Base-by-base conservation (phyloP, 2,888 invertebrate genomes). In the Blastobasis adustella region DNA sequence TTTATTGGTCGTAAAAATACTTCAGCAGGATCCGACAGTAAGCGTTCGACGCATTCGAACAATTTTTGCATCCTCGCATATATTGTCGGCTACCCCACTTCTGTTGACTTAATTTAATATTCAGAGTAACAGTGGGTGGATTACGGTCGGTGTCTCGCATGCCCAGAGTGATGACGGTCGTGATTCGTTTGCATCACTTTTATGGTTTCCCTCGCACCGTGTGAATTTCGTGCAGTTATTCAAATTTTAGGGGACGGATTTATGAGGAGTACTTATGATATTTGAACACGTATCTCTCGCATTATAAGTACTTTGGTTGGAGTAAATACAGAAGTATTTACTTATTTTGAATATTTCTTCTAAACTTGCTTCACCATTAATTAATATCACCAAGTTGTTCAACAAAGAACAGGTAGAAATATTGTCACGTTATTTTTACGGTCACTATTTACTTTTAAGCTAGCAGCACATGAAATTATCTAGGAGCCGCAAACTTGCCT, bases 111-210 rank as follows among this genome's bases (percentile, higher is more conserved):
- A 8, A 9, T 46, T 46, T 37, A 36, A 36, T 37, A 46, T 46
- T 46, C 37, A n/a, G 37, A 37, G 5, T 36, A 9, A 37, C 37
- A 7, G 37, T 5, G n/a, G 37, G 38, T n/a, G 6, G 10, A n/a
- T 23, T 9, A 40, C 40, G 23, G 37, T 44, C 49, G 45, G 44
- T 49, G 49, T 10, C 23, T 9, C 39, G 44, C 45, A 45, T 45
- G 9, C 0, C 10, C 23, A 23, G 23, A 49, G 9, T 9, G 39
- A 43, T 2, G 10, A 23, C 10, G 42, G 9, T 44, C 44, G 37
- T 49, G 51, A 54, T 51, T 51, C 64, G 68, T 73, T 71, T 77
- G 74, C 73, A 76, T 69, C 63, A 65, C 69, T 74, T 73, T 73
- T 76, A 76, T 58, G 73, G 71, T 60, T 70, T 74, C 78, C 52